Conservation (phyloP, 2,888 invertebrate genomes). For the Leptopilina myrica region DNA sequence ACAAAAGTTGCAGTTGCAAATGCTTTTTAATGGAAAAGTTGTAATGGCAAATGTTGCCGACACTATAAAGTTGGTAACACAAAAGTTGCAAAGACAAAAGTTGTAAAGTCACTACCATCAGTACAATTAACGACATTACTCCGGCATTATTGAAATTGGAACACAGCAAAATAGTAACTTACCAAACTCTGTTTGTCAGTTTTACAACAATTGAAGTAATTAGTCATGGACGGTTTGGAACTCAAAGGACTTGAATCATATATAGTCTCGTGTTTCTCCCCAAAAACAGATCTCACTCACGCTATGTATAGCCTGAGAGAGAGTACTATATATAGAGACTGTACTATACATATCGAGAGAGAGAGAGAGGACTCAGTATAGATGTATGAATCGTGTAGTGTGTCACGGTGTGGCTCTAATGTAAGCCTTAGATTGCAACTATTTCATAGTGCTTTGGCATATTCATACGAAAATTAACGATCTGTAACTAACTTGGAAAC, state of each 20-base stretch:
- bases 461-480: constrained; percentile 72
- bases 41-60: too few species aligned
- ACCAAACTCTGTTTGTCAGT: background rate
- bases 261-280: background rate
- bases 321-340: too few species aligned
- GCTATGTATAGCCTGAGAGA: too few species aligned
- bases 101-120: background rate
- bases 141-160: background rate
- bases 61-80: too few species aligned
- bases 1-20: too few species aligned
- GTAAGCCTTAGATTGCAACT: constrained; percentile 50
- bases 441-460: constrained; percentile 57
- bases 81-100: too few species aligned
- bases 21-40: too few species aligned
- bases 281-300: background rate
- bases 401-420: constrained; percentile 35
- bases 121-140: background rate
- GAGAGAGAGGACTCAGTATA: background rate
- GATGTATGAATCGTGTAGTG: constrained; percentile 28
- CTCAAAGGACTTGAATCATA: constrained; percentile 10
- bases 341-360: too few species aligned
- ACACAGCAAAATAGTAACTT: background rate
- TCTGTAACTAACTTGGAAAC: constrained; percentile 62
- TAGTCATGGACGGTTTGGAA: constrained; percentile 22
- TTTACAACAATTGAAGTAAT: constrained; percentile 25